Base-by-base conservation (phyloP, 2,888 invertebrate genomes). In the Hofmannophila pseudospretella region DNA sequence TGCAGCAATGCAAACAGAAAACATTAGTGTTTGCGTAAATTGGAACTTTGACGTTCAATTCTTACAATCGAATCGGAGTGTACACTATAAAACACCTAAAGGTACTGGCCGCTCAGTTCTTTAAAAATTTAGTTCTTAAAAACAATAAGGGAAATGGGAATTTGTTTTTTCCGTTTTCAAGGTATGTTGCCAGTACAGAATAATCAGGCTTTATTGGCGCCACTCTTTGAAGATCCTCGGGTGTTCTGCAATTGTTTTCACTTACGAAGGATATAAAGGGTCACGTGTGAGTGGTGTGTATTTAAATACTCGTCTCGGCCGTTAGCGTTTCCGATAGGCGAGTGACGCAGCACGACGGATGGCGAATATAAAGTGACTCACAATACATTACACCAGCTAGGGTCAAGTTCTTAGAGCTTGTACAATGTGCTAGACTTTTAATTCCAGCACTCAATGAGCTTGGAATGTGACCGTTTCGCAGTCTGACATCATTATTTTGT, bases 281-380 rank as follows among this genome's bases (percentile, higher is more conserved):
- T 51, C 54, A 34, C 5, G 25, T n/a, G 11, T 7, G 7, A 30
- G 25, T 30, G 38, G 9, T n/a, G 51, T 47, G 38, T 63, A 77
- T 77, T 76, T 73, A 72, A 77, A 78, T 74, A 72, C 57, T 60
- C 64, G 60, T 55, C 60, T 56, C 60, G 59, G 75, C 67, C 70
- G 78, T 80, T 77, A 72, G 69, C 66, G 79, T 78, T 85, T 86
- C 85, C 85, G 75, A 84, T 77, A 72, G 76, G 54, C 70, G 67
- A 66, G 71, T 82, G 81, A 78, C 80, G 76, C 70, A 69, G 64
- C 39, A 44, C 53, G 54, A 69, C 74, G 68, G 53, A 58, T 45
- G 51, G 51, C 65, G 84, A 77, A 81, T 85, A 67, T 62, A 53
- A 75, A 82, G 65, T 71, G 69, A 67, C 45, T 68, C 63, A 66